Evolutionary conservation across 2,888 invertebrate species (phyloP), one percentile per base, ranked within the genome.

Genomic region (Drosophila anomalata): DNA sequence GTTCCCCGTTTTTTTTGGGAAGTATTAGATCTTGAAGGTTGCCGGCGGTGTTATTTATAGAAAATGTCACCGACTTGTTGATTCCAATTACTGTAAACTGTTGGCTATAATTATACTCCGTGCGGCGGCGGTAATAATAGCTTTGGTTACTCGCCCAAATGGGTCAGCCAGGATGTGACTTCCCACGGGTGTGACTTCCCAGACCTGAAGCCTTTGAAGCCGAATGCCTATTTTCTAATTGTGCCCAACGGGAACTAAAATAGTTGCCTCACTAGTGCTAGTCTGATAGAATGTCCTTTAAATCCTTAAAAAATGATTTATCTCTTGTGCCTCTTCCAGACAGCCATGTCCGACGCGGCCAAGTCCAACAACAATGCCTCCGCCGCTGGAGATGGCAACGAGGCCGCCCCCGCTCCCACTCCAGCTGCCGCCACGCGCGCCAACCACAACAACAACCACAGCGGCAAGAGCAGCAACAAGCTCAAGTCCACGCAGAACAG

Each of bases 401-500:
- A 74, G 29, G 36, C 50, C 51, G 62, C 55, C 8, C 63, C 58
- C 0, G 31, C 14, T 14, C 14, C 14, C 14, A 14, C 29, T 9
- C 22, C 22, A 3, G 33, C 50, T 4, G 26, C 75, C 9, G 59
- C 78, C 48, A 73, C 75, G 5, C 74, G 62, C 41, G 77, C 69
- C 61, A 87, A 86, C 62, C 78, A 78, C 67, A 89, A 85, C 47
- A 83, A 87, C 63, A 90, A 85, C 57, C 79, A 78, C 36, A 76
- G 69, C 69, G 67, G 48, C 61, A 89, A 79, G 48, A 78, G 77
- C 17, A 73, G 57, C 73, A 73, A 50, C 46, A 89, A 89, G 74
- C 68, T 86, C 42, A 90, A 84, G 74, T 90, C 90, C 3, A 78
- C 87, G 41, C 87, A 88, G 12, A 89, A 89, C 41, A 84, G 89